Evolutionary conservation across 2,113 vertebrate genomes (phyloP).

Genomic region (Trematocara macrostoma): DNA sequence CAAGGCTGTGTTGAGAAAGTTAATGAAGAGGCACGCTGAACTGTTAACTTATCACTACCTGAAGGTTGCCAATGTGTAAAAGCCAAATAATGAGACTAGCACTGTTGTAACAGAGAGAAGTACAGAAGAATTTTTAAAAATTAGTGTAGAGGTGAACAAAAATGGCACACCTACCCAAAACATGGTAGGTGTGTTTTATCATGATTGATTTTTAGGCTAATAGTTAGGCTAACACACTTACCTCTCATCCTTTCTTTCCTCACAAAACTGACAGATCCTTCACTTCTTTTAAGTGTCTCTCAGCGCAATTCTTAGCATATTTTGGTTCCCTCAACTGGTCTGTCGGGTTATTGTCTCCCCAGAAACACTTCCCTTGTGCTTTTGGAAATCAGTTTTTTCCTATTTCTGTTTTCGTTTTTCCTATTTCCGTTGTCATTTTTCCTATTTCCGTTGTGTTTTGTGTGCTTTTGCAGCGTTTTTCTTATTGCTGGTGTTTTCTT

Average conservation of each 20-base stretch:
- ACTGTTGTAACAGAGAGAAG: not conserved
- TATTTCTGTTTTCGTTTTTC: too few species aligned
- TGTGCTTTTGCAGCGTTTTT: not conserved
- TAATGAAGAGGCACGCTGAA: not conserved
- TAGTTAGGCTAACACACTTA: too few species aligned
- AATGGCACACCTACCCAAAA: not conserved
- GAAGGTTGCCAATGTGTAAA: not conserved
- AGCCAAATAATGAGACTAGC: not conserved
- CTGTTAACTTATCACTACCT: not conserved
- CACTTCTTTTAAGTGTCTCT: too few species aligned
- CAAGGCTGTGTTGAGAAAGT: not conserved
- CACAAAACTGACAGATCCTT: too few species aligned
- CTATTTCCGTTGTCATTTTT: not conserved
- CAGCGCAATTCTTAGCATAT: too few species aligned
- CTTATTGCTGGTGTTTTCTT: not conserved
- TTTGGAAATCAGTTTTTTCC: not conserved
- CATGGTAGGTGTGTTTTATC: not conserved
- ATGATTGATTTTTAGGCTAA: not conserved
- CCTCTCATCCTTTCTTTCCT: too few species aligned
- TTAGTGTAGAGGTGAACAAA: not conserved
- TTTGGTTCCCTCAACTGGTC: not conserved
- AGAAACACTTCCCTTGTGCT: not conserved
- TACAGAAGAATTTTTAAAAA: not conserved
- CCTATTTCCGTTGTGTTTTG: not conserved
- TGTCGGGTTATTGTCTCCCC: not conserved